Evolutionary conservation across 2,113 vertebrate species (phyloP).

Genomic region (Chrysemys picta): DNA sequence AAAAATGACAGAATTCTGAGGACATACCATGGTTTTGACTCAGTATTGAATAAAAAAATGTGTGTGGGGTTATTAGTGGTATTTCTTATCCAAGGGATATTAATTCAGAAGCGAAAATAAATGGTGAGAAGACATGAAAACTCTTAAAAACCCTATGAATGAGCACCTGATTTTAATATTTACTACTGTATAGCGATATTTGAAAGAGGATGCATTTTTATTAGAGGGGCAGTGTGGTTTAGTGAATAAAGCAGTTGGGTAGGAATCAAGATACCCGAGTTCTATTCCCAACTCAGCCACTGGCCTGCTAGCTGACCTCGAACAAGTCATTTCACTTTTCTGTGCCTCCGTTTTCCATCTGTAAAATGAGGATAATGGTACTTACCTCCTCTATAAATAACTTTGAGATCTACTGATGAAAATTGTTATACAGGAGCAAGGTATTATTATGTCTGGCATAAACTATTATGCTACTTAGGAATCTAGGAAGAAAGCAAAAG

Average conservation of each 20-base stretch:
- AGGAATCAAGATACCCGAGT: neutral
- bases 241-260: neutral
- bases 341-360: neutral
- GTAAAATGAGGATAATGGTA: neutral
- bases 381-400: neutral
- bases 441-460: neutral
- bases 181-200: neutral
- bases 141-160: no score
- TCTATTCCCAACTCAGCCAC: neutral
- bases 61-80: neutral
- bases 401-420: neutral
- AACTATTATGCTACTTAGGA: neutral
- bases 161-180: no score
- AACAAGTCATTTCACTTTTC: neutral
- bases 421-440: neutral
- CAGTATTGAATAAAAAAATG: no score
- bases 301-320: neutral
- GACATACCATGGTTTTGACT: no score
- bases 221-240: neutral
- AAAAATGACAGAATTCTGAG: no score
- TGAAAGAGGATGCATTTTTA: neutral
- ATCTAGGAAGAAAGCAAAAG: neutral
- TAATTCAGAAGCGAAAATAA: neutral
- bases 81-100: neutral
- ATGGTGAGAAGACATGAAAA: neutral